Evolutionary conservation across 2,888 invertebrate species (phyloP), one percentile per base, ranked within the genome.

Genomic region (Caenorhabditis japonica): DNA sequence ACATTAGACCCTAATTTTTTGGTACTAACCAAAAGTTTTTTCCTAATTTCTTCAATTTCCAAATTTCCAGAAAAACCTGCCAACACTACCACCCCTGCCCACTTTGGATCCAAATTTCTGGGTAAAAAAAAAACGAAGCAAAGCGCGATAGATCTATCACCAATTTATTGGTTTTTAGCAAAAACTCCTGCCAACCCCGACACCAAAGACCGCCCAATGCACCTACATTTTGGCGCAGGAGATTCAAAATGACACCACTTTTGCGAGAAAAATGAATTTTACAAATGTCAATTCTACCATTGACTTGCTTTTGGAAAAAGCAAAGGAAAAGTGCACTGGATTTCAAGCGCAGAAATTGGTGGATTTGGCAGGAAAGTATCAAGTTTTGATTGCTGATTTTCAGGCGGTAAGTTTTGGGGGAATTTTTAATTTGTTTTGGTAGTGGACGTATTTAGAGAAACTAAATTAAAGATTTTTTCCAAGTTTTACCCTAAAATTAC

Each of bases 71-170:
- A 33, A 64, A 17, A 72, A 72, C n/a, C 59, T 72, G 0, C 72
- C 72, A 21, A 72, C 72, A 2, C n/a, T 72, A 44, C 43, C 72
- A 3, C 64, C 71, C 21, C n/a, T 55, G 3, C 61, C 61, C 2
- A 61, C 61, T 15, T n/a, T 53, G n/a, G 39, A 41, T 21, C 53
- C 53, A 12, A 53, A 53, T 10, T 49, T 49, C 17, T 49, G 34
- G 49, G 49, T 49, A 27, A 38, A 5, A 30, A 13, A 47, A 47
- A 8, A 30, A 8, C 15, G 19, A 19, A 8, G 8, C 25, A 4
- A 47, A 23, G 5, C 15, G 13, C 15, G 25, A 4, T 1, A 27
- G 5, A 4, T 36, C 47, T 10, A 30, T 30, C 30, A 30, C 30
- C 30, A 30, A 30, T 30, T 30, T 30, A 7, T 30, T 5, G 10